phyloP scores from a whole-genome alignment of 2,113 vertebrate species.

The Clarias magur region DNA sequence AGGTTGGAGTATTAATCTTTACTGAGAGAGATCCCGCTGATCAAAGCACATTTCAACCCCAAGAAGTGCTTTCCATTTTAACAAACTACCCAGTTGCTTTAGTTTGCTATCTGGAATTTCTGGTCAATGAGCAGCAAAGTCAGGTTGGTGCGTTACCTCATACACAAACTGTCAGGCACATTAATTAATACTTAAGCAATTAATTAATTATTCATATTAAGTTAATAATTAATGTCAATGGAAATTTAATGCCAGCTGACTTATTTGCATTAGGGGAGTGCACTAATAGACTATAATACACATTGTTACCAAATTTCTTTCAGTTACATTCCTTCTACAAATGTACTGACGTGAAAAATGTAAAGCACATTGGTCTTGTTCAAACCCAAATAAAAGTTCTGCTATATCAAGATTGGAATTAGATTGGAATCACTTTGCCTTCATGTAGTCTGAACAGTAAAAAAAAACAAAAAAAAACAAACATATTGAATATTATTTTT shows the following conservation, averaged over 20 bases:
- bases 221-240: background rate
- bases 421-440: too few species aligned
- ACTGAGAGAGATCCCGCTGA: constrained; percentile 54
- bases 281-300: background rate
- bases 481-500: too few species aligned
- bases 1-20: constrained; percentile 69
- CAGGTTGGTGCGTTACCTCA: constrained; percentile 56
- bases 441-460: too few species aligned
- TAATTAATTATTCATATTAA: too few species aligned
- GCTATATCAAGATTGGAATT: too few species aligned
- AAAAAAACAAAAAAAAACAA: too few species aligned
- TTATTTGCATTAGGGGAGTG: background rate
- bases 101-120: constrained; percentile 66
- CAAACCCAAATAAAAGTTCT: too few species aligned
- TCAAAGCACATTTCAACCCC: constrained; percentile 41
- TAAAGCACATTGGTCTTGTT: too few species aligned
- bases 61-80: constrained; percentile 60
- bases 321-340: background rate
- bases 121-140: constrained; percentile 61
- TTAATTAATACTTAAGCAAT: background rate
- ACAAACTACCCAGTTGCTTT: constrained; percentile 59
- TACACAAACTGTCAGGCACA: background rate
- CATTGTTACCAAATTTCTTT: background rate
- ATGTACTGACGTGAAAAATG: too few species aligned
- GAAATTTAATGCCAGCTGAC: background rate